Evolutionary conservation across 2,888 invertebrate species (phyloP).

Genomic region (Acanthosepion esculentum): DNA sequence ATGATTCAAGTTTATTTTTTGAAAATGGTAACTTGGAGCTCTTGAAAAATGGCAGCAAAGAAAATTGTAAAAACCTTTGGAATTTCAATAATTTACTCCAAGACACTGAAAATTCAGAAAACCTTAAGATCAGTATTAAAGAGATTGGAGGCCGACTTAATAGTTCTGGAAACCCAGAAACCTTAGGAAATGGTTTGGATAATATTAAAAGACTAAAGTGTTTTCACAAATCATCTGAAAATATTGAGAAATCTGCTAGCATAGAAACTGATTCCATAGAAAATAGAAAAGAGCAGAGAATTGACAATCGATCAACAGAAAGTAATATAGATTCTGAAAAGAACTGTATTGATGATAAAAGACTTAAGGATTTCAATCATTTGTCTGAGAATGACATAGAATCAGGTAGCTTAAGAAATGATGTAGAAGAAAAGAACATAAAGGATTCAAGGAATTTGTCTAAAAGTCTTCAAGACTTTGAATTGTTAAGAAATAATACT

Average conservation of each 20-base stretch:
- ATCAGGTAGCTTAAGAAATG: too few species aligned
- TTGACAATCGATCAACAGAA: background rate
- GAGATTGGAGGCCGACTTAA: background rate
- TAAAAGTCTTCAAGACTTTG: background rate
- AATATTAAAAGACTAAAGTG: background rate
- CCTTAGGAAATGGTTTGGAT: background rate
- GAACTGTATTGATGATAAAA: background rate
- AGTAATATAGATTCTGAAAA: background rate
- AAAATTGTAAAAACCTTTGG: background rate
- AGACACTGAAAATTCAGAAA: background rate
- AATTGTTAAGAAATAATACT: background rate
- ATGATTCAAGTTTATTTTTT: background rate
- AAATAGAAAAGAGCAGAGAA: background rate
- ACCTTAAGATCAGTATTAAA: background rate
- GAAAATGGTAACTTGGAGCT: background rate
- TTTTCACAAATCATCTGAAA: background rate
- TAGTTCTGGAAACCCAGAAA: background rate
- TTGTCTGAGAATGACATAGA: background rate
- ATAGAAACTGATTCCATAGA: background rate
- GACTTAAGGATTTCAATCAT: background rate
- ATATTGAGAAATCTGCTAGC: background rate
- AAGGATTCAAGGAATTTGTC: background rate
- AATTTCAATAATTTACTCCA: background rate
- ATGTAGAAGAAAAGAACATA: background rate
- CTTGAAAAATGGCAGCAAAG: background rate